Evolutionary conservation across 2,113 vertebrate species (phyloP), one percentile per base, ranked within the genome.

Genomic region (Chaenogobius annularis): DNA sequence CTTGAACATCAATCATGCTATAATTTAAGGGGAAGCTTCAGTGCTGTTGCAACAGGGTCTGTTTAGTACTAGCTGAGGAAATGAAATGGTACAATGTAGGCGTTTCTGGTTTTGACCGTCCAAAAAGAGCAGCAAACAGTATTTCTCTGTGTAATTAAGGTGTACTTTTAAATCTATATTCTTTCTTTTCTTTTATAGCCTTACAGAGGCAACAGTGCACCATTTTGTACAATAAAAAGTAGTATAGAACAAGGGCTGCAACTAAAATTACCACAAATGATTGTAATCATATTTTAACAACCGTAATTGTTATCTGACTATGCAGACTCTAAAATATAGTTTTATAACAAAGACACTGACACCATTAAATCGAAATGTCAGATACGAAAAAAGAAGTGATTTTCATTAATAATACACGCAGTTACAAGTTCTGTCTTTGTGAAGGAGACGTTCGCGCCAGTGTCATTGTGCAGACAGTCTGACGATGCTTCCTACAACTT

Each of bases 11-110:
- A 77, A 43, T 82, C 70, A 76, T 55, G 44, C 66, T 63, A 11
- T 73, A 86, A 77, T 84, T 80, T 58, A 64, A 86, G 35, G 55
- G 74, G 48, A 69, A 14, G 69, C 68, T 74, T 77, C 43, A 56
- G 26, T 40, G 20, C 78, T 68, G 68, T 65, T 68, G 47, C 61
- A 37, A 69, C 66, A 47, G 35, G 58, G 72, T 73, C 80, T 80
- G 74, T 70, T 75, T 80, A 85, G 74, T 75, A 78, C 31, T 77
- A 78, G 71, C 22, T 74, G n/a, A 44, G 50, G 48, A 77, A 77
- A 79, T 54, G 19, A 66, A 74, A 69, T 13, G 55, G 59, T 40
- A 47, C 72, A 73, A 48, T 54, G 19, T 19, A 50, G 44, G 35
- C 66, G 65, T 48, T 74, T 69, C 77, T 75, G 63, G 37, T 19